phyloP scores from a whole-genome alignment of 2,888 invertebrate species.

The Sminthurinus aureus region DNA sequence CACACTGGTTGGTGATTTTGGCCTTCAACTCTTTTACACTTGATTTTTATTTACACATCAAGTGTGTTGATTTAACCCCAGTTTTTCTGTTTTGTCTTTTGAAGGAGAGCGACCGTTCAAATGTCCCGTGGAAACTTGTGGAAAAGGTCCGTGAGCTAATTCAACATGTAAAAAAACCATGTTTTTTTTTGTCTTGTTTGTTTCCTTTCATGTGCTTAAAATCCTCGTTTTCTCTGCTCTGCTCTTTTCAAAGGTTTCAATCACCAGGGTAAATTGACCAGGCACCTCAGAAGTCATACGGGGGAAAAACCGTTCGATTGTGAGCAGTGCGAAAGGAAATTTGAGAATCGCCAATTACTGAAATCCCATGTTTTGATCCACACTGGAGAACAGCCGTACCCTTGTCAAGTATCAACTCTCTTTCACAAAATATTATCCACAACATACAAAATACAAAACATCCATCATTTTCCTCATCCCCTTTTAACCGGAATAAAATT shows the following conservation, averaged over 20 bases:
- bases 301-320: background rate
- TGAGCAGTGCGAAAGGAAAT: background rate
- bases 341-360: background rate
- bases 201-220: background rate
- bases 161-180: background rate
- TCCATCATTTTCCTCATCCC: no score
- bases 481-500: no score
- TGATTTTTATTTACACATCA: no score
- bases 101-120: background rate
- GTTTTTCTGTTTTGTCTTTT: no score
- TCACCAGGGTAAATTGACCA: background rate
- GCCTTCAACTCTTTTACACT: no score
- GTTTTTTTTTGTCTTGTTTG: background rate
- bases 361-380: background rate
- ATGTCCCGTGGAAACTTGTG: background rate
- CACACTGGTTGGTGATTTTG: slow-evolving; percentile 59
- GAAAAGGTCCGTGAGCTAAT: background rate
- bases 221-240: background rate
- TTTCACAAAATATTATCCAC: no score
- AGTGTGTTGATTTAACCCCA: no score
- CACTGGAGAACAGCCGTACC: background rate
- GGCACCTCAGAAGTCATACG: background rate
- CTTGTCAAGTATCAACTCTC: background rate
- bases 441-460: no score
- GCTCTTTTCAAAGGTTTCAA: background rate